A percentile compares a stretch with the other conserved stretches of the same genome.
phyloP scores from a whole-genome alignment of 2,113 vertebrate genomes.

The Hiodon tergisus region DNA sequence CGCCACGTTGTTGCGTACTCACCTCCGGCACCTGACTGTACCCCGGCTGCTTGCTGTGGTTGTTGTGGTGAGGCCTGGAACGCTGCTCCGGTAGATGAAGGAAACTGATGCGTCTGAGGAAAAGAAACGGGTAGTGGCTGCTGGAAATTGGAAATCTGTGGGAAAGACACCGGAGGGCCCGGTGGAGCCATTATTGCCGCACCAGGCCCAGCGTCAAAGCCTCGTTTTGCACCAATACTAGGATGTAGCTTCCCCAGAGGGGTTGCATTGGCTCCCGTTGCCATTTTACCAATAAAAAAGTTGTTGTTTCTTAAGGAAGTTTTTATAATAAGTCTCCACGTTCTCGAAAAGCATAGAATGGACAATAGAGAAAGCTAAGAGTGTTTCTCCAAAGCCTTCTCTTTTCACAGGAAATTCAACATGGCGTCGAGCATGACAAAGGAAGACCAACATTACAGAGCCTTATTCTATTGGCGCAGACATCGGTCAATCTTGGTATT shows the following conservation, averaged over 20 bases:
- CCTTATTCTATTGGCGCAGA: too few species aligned
- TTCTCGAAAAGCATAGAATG: too few species aligned
- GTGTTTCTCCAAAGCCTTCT: too few species aligned
- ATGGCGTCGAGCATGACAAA: too few species aligned
- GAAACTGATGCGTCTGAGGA: slow-evolving; percentile 53
- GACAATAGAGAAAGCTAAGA: too few species aligned
- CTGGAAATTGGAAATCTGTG: too few species aligned
- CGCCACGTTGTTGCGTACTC: slow-evolving; percentile 26
- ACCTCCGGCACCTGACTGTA: slow-evolving; percentile 38
- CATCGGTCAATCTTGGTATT: too few species aligned
- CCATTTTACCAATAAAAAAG: slow-evolving; percentile 54
- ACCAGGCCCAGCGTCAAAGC: slow-evolving; percentile 69
- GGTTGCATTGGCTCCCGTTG: slow-evolving; percentile 82
- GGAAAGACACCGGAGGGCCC: slow-evolving; percentile 54
- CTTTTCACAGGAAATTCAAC: too few species aligned
- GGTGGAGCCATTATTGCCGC: slow-evolving; percentile 62
- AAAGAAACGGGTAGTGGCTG: slow-evolving; percentile 41
- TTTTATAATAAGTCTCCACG: too few species aligned
- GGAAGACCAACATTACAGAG: too few species aligned
- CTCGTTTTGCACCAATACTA: slow-evolving; percentile 70
- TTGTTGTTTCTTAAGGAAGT: too few species aligned
- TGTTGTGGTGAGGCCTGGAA: slow-evolving; percentile 35
- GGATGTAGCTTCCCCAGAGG: slow-evolving; percentile 81
- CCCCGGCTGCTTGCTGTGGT: slow-evolving; percentile 25
- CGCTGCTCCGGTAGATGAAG: slow-evolving; percentile 46